These are phyloP conservation scores for Campaea margaritaria DNA, from an alignment of 2,888 invertebrate genomes.

Conservation along the genomic window DNA sequence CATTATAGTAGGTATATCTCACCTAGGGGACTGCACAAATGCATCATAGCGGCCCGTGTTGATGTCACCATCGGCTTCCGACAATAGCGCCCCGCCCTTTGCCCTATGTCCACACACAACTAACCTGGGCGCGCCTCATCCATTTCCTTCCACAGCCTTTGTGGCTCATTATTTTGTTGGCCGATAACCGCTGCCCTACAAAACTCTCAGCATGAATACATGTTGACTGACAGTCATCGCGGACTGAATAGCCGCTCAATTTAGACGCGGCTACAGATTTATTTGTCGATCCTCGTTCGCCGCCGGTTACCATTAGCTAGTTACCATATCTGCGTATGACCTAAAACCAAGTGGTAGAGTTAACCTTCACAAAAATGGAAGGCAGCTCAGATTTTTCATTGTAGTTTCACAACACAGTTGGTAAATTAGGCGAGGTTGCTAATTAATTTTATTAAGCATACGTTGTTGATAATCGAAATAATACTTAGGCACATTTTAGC, in stretches of 20 bases:
- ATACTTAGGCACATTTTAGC: no score
- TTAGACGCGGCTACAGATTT: constrained; percentile 36
- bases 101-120: not conserved
- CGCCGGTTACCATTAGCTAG: constrained; percentile 2
- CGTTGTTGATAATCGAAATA: no score
- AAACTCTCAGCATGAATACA: constrained; percentile 9
- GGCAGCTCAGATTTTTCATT: not conserved
- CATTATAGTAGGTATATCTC: not conserved
- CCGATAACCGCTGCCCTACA: constrained; percentile 16
- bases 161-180: constrained; percentile 19
- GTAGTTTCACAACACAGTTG: not conserved
- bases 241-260: constrained; percentile 37
- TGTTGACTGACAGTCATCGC: constrained; percentile 29
- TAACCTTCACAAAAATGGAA: not conserved
- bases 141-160: constrained; percentile 25
- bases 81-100: constrained; percentile 23
- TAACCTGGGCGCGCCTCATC: constrained; percentile 23
- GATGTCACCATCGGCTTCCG: constrained; percentile 8
- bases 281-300: constrained; percentile 17
- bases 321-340: constrained; percentile 13
- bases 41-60: constrained; percentile 11
- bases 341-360: constrained; percentile 10
- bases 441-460: no score
- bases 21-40: constrained; percentile 6
- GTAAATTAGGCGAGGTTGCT: no score